A percentile compares a stretch with the other conserved stretches of the same genome.
phyloP scores from a whole-genome alignment of 2,888 invertebrate species.

The Drosophila prolongata region DNA sequence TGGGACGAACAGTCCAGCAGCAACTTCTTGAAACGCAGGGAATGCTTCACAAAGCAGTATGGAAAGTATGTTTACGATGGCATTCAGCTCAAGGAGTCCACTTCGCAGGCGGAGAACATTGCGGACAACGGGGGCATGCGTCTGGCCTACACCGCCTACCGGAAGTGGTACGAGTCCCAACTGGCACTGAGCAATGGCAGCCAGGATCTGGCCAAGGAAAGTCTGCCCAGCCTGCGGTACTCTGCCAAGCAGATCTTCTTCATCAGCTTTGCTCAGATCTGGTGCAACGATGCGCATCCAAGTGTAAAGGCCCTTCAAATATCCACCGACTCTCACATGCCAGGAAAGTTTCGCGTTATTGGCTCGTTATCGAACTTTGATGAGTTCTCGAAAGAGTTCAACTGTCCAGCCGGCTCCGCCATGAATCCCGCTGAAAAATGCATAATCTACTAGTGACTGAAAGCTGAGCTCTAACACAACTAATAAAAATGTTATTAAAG shows the following conservation, averaged over 20 bases:
- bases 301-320: slow-evolving; percentile 51
- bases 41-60: slow-evolving; percentile 80
- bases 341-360: slow-evolving; percentile 76
- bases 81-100: slow-evolving; percentile 60
- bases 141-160: slow-evolving; percentile 80
- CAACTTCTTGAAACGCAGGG: slow-evolving; percentile 62
- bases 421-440: slow-evolving; percentile 81
- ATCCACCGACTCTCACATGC: slow-evolving; percentile 67
- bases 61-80: slow-evolving; percentile 67
- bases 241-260: slow-evolving; percentile 81
- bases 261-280: slow-evolving; percentile 80
- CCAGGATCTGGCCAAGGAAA: slow-evolving; percentile 56
- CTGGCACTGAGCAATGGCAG: slow-evolving; percentile 3
- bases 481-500: too few relatives aligned
- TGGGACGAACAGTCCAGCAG: slow-evolving; percentile 73
- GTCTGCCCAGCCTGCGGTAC: slow-evolving; percentile 71
- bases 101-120: slow-evolving; percentile 78
- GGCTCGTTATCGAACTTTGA: slow-evolving; percentile 78
- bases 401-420: slow-evolving; percentile 59
- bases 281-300: slow-evolving; percentile 76
- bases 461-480: too few relatives aligned
- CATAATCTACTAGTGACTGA: slow-evolving; percentile 66
- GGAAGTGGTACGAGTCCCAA: slow-evolving; percentile 64
- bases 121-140: slow-evolving; percentile 83
- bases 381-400: slow-evolving; percentile 80